A percentile compares a stretch with the other conserved stretches of the same genome.
phyloP scores from a whole-genome alignment of 2,797 vertebrate species.

The Bufotes viridis region DNA sequence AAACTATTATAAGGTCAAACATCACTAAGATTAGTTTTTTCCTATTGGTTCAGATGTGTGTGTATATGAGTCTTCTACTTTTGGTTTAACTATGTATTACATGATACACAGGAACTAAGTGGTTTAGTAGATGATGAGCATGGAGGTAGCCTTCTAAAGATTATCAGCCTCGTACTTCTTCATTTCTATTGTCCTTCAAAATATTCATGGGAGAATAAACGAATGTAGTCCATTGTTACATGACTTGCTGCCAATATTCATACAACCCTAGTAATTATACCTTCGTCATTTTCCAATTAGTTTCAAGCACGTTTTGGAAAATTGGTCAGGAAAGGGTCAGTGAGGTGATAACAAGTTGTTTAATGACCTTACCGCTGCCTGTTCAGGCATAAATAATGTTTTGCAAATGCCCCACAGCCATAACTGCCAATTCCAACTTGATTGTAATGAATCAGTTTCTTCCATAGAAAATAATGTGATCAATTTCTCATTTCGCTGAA shows the following conservation, averaged over 20 bases:
- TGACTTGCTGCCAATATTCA: slow-evolving; percentile 59
- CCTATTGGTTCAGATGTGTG: too few species aligned
- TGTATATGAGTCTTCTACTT: too few species aligned
- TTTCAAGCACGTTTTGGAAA: slow-evolving; percentile 63
- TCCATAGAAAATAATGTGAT: slow-evolving; percentile 98
- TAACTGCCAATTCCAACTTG: slow-evolving; percentile 94
- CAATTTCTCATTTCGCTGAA: slow-evolving; percentile 99
- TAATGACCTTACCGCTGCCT: slow-evolving; percentile 89
- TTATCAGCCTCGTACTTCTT: background rate
- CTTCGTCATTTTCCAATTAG: slow-evolving; percentile 62
- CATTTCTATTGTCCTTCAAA: background rate
- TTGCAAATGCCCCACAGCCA: slow-evolving; percentile 84
- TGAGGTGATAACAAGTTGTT: slow-evolving; percentile 91
- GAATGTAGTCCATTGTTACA: slow-evolving; percentile 27
- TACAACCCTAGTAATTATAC: slow-evolving; percentile 57
- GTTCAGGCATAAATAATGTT: slow-evolving; percentile 91
- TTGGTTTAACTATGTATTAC: background rate
- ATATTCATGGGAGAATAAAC: slow-evolving; percentile 14
- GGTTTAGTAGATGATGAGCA: background rate
- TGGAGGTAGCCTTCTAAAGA: background rate
- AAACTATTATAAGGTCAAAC: too few species aligned
- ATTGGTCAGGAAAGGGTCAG: slow-evolving; percentile 84
- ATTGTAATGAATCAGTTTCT: slow-evolving; percentile 99
- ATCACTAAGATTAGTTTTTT: too few species aligned
- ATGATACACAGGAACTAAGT: background rate